Evolutionary conservation across 2,888 invertebrate species (phyloP).

Genomic region (Portevinia maculata): DNA sequence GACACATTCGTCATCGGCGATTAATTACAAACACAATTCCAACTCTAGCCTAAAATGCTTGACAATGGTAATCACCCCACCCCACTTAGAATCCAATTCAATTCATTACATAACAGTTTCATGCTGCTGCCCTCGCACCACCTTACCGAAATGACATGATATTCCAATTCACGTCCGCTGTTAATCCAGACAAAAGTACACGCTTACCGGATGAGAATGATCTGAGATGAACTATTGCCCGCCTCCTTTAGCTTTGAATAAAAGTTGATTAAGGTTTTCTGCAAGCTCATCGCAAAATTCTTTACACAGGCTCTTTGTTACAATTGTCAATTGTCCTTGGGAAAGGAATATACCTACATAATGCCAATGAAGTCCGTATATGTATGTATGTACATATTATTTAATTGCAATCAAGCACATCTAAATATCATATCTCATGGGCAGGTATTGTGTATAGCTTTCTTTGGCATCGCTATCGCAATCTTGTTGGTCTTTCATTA

Average conservation of each 20-base stretch:
- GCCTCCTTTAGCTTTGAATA: slow-evolving; percentile 43
- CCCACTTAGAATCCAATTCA: background rate
- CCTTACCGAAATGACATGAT: slow-evolving; percentile 33
- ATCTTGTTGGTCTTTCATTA: slow-evolving; percentile 38
- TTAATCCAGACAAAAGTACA: slow-evolving; percentile 23
- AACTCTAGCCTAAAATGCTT: slow-evolving; percentile 7
- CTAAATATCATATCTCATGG: slow-evolving; percentile 40
- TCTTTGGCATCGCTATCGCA: background rate
- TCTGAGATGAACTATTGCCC: slow-evolving; percentile 32
- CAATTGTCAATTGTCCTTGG: slow-evolving; percentile 41
- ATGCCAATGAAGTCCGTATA: background rate
- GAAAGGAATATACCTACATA: slow-evolving; percentile 3
- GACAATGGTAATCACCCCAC: slow-evolving; percentile 1
- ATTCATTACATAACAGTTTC: slow-evolving; percentile 23
- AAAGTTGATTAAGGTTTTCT: slow-evolving; percentile 54
- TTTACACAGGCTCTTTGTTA: background rate
- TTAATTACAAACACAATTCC: slow-evolving; percentile 43
- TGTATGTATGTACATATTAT: slow-evolving; percentile 10
- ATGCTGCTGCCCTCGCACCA: background rate
- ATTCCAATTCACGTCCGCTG: slow-evolving; percentile 31
- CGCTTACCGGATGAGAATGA: slow-evolving; percentile 25
- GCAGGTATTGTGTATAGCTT: slow-evolving; percentile 53
- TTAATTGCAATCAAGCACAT: slow-evolving; percentile 67
- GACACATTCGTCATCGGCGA: slow-evolving; percentile 8
- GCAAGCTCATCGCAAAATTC: slow-evolving; percentile 55